These are phyloP conservation scores for Zeus faber DNA, from an alignment of 2,113 vertebrate genomes.

Conservation along the genomic window DNA sequence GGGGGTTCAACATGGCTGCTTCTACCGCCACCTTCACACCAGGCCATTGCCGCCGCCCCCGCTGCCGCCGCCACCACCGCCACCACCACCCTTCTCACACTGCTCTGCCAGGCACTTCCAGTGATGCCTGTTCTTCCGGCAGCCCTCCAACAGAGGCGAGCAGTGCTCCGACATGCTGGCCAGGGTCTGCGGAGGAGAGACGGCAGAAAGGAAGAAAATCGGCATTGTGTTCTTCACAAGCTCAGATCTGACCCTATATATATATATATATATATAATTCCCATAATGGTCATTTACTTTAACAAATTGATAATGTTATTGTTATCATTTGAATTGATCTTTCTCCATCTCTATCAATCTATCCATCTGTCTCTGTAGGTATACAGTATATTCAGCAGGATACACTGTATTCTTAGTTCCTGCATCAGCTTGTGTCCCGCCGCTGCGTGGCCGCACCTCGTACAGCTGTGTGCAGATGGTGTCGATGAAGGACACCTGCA, in stretches of 20 bases:
- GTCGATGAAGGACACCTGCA: slow-evolving; percentile 99
- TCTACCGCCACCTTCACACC: slow-evolving; percentile 56
- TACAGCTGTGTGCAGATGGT: slow-evolving; percentile 94
- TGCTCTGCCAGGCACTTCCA: slow-evolving; percentile 91
- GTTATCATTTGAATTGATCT: too few relatives aligned
- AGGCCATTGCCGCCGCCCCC: slow-evolving; percentile 78
- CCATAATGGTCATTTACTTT: too few relatives aligned
- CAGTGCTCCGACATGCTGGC: slow-evolving; percentile 84
- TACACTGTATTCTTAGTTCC: too few relatives aligned
- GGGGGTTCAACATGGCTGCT: background rate
- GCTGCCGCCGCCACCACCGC: slow-evolving; percentile 35
- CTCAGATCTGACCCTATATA: too few relatives aligned
- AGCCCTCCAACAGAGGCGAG: slow-evolving; percentile 90
- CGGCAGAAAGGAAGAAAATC: background rate
- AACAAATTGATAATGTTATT: too few relatives aligned
- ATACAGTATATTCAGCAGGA: too few relatives aligned
- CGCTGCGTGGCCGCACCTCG: slow-evolving; percentile 80
- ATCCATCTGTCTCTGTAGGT: too few relatives aligned
- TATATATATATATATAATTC: too few relatives aligned
- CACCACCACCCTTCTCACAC: slow-evolving; percentile 77
- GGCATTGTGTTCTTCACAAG: too few relatives aligned
- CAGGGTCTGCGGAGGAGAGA: slow-evolving; percentile 77
- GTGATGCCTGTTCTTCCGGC: slow-evolving; percentile 87
- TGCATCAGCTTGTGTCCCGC: too few relatives aligned
- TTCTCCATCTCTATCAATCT: too few relatives aligned